Base-by-base conservation (phyloP, 2,888 invertebrate genomes). In the Rotaria magnacalcarata region DNA sequence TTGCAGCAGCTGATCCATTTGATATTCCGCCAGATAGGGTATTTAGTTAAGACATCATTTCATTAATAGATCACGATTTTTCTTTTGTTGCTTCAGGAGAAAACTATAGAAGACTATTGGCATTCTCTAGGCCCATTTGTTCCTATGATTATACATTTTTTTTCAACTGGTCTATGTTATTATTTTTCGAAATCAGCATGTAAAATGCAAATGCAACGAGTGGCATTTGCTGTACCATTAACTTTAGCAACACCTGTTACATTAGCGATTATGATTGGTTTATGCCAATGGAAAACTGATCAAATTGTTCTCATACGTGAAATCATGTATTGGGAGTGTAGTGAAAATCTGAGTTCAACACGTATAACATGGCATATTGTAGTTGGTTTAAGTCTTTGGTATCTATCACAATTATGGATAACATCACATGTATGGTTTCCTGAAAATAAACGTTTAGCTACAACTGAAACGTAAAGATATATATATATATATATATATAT, bases 381-480 rank as follows among this genome's bases (percentile, higher is more conserved):
- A 43, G 47, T 85, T 47, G 87, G 85, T 84, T 88, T 88, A 8
- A 88, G 88, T 16, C 88, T 89, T 19, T 96, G 97, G 96, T 91
- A 97, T 86, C 91, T 97, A 6, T 96, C 96, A 1, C 97, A 98
- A 91, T 95, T 96, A 0, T 97, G 98, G 96, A 95, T 97, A 86
- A 95, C 96, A 0, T 92, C 97, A 87, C 97, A 99, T 89, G 96
- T 98, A 88, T 99, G 97, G 97, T 96, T 95, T 5, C 98, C 98
- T 7, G 96, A 96, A 92, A 96, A 96, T 89, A 97, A 98, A 92
- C 94, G 98, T 92, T 93, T 99, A 89, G 97, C 97, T 0, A 94
- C 96, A 67, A 97, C 97, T 0, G 98, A 98, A 91, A 96, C 96
- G 92, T 91, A 88, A 89, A 85, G 10, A 86, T 4, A n/a, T 10